Evolutionary conservation across 2,797 vertebrate genomes (phyloP).

Genomic region (Darevskia nairensis): DNA sequence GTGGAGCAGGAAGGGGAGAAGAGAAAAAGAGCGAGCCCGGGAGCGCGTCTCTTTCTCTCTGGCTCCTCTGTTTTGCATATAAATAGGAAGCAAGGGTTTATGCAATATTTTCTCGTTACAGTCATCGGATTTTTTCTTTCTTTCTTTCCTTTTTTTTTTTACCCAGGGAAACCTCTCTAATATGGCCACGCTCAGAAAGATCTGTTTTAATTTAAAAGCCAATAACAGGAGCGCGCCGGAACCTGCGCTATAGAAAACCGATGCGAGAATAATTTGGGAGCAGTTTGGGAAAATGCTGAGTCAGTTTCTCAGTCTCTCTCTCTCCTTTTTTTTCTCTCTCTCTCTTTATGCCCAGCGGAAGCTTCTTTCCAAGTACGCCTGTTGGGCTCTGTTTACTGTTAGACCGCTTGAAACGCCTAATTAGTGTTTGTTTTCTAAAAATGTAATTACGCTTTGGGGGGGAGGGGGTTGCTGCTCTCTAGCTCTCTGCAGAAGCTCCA

Average conservation of each 20-base stretch:
- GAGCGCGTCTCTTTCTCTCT: neutral
- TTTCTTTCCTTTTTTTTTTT: neutral
- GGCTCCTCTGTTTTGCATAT: slow-evolving; percentile 1
- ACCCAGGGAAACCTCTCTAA: slow-evolving; percentile 29
- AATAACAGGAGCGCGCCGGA: slow-evolving; percentile 33
- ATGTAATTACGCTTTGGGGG: slow-evolving; percentile 74
- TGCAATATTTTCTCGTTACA: slow-evolving; percentile 26
- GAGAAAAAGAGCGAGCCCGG: neutral
- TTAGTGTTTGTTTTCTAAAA: slow-evolving; percentile 79
- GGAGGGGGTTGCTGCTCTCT: neutral
- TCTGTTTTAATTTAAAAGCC: slow-evolving; percentile 59
- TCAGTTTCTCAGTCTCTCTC: slow-evolving; percentile 52
- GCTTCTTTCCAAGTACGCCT: slow-evolving; percentile 62
- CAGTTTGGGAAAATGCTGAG: slow-evolving; percentile 68
- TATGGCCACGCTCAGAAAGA: slow-evolving; percentile 47
- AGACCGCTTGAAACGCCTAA: slow-evolving; percentile 72
- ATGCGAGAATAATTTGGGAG: slow-evolving; percentile 41
- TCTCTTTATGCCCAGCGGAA: slow-evolving; percentile 37
- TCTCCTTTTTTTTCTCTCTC: neutral
- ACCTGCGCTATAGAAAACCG: slow-evolving; percentile 46
- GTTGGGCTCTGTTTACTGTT: slow-evolving; percentile 65
- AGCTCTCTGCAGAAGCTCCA: slow-evolving; percentile 38
- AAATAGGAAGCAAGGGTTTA: neutral
- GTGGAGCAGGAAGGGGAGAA: neutral
- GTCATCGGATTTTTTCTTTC: slow-evolving; percentile 5